Base-by-base conservation (phyloP, 2,113 vertebrate species). In the Actenoides hombroni region DNA sequence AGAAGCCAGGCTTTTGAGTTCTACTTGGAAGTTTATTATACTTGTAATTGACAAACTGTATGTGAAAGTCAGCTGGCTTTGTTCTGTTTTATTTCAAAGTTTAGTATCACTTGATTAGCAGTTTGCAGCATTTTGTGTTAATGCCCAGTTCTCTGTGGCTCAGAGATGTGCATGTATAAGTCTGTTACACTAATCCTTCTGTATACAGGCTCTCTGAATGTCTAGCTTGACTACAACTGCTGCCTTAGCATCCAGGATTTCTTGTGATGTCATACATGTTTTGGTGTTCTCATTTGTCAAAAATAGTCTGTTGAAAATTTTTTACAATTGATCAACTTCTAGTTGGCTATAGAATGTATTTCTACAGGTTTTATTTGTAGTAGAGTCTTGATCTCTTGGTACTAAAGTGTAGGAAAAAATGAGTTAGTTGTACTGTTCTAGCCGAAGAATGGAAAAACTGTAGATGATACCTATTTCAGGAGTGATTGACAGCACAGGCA, bases 401-500 rank as follows among this genome's bases (percentile, higher is more conserved):
- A 18, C 25, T 75, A 6, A 77, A 74, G 42, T 79, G 16, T 20
- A 76, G 73, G 51, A 25, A 46, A 67, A 23, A 68, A 46, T 16
- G 33, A 49, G 26, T 78, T 83, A 77, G 44, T 75, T 74, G 33
- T 48, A 17, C 28, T 78, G 61, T 26, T 79, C 61, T 79, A 75
- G 25, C 42, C 75, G n/a, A 68, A 64, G 80, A 89, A 37, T 46
- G 57, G 57, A 54, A 80, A 80, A 83, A 42, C 14, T 54, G 54
- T 39, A 75, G 59, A 10, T 74, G 28, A 16, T 11, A 11, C 4
- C 7, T 42, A 0, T 89, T 82, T 75, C 26, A 71, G 69, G 35
- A 84, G 2, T 93, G 88, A 94, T 44, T 95, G 94, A 67, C 94
- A 92, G 88, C 42, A 29, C 17, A 92, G 80, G 7, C 83, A 48